phyloP scores from a whole-genome alignment of 2,797 vertebrate genomes.

The Eulemur coronatus region DNA sequence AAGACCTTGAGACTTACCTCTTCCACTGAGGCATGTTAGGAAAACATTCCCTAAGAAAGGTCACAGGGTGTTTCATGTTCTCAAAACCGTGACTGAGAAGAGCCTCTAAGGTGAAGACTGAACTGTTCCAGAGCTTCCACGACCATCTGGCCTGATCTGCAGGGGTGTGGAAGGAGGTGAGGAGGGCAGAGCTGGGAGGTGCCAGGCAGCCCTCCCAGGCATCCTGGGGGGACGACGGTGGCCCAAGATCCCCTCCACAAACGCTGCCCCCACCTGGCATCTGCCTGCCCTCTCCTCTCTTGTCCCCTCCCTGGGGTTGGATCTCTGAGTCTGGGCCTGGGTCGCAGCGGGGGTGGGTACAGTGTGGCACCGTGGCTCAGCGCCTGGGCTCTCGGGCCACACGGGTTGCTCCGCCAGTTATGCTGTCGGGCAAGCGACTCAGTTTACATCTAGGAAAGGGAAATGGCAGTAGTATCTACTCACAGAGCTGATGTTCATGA shows the following conservation, averaged over 20 bases:
- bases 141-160: fast-evolving
- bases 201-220: neutral
- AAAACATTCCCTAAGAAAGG: neutral
- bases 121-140: fast-evolving
- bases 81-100: neutral
- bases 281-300: neutral
- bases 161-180: neutral
- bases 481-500: too few species aligned
- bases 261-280: too few species aligned
- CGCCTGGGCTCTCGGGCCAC: fast-evolving
- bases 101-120: neutral
- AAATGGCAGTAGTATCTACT: fast-evolving
- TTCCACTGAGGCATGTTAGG: neutral
- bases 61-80: neutral
- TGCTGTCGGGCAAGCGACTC: neutral
- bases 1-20: neutral
- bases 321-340: neutral
- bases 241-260: neutral
- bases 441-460: neutral
- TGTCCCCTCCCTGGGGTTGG: fast-evolving
- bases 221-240: neutral
- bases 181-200: neutral
- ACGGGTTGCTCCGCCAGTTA: neutral
- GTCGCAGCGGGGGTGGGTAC: fast-evolving
- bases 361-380: neutral